Percentiles rank a stretch among this genome's conserved stretches.
Evolutionary conservation across 2,888 invertebrate species (phyloP).

Genomic region (Clepsis dumicolana): DNA sequence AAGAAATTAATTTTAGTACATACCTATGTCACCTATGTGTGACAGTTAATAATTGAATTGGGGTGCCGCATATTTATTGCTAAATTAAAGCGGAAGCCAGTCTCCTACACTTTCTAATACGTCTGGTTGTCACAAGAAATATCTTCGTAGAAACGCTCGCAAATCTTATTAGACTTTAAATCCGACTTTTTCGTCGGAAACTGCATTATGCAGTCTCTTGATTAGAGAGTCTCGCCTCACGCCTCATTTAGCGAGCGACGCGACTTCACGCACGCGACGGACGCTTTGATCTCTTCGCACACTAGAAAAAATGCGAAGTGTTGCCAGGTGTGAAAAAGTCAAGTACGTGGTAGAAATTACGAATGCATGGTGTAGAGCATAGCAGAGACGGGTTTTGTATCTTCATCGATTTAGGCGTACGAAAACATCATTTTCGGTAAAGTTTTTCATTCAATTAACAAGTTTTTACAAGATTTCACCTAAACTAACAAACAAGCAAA

Average conservation of each 20-base stretch:
- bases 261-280: no score
- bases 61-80: no score
- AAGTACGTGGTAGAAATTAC: slow-evolving; percentile 3
- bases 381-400: not conserved
- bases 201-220: slow-evolving; percentile 12
- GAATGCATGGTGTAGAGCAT: not conserved
- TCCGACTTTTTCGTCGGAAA: slow-evolving; percentile 2
- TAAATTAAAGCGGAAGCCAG: not conserved
- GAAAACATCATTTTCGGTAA: no score
- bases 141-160: not conserved
- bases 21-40: no score
- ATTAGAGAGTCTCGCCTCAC: slow-evolving; percentile 11
- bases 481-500: no score
- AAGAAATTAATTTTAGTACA: no score
- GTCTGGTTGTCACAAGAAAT: not conserved
- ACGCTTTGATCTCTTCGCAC: slow-evolving; percentile 15
- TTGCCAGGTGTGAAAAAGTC: slow-evolving; percentile 16
- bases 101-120: not conserved
- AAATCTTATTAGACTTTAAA: slow-evolving; percentile 12
- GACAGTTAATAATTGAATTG: no score
- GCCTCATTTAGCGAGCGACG: slow-evolving; percentile 15
- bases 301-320: slow-evolving; percentile 15
- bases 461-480: no score
- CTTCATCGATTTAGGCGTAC: no score
- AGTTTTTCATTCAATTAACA: no score